Conservation (phyloP, 53 echinoderm and acorn worm species). For the Henricia sp. region DNA sequence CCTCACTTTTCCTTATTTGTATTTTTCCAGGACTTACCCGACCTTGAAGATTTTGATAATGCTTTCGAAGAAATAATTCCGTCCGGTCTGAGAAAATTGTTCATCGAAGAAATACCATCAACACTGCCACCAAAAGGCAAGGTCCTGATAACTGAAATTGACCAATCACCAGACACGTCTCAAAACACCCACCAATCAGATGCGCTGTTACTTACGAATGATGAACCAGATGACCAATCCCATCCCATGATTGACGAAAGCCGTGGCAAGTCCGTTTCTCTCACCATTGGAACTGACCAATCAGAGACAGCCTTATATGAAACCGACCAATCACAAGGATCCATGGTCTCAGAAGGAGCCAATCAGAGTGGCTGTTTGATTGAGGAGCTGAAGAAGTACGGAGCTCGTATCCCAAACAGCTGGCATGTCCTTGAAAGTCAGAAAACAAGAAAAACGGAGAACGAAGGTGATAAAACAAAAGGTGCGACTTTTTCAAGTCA, state of each 20-base stretch:
- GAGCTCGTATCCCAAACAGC: slow-evolving; percentile 79
- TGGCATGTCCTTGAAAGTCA: slow-evolving; percentile 72
- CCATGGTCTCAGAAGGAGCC: slow-evolving; percentile 19
- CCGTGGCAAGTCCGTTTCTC: background rate
- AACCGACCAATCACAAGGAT: slow-evolving; percentile 23
- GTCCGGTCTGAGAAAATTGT: slow-evolving; percentile 11
- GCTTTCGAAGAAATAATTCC: slow-evolving; percentile 60
- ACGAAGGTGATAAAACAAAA: background rate
- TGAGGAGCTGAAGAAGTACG: slow-evolving; percentile 57
- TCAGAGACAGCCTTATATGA: background rate
- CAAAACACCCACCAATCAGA: slow-evolving; percentile 35
- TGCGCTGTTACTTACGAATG: background rate
- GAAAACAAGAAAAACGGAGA: slow-evolving; percentile 23
- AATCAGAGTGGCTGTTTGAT: slow-evolving; percentile 19
- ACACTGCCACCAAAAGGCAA: background rate
- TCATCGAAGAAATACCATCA: slow-evolving; percentile 60
- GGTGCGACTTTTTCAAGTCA: too few relatives aligned
- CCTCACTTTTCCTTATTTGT: background rate
- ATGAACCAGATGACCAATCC: slow-evolving; percentile 57
- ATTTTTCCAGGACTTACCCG: slow-evolving; percentile 81
- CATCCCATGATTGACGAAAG: slow-evolving; percentile 58
- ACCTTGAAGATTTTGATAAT: slow-evolving; percentile 91
- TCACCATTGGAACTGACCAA: slow-evolving; percentile 8
- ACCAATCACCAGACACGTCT: slow-evolving; percentile 31
- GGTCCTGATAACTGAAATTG: slow-evolving; percentile 31